Conservation (phyloP, 2,888 invertebrate species). For the Odontomyia ornata region DNA sequence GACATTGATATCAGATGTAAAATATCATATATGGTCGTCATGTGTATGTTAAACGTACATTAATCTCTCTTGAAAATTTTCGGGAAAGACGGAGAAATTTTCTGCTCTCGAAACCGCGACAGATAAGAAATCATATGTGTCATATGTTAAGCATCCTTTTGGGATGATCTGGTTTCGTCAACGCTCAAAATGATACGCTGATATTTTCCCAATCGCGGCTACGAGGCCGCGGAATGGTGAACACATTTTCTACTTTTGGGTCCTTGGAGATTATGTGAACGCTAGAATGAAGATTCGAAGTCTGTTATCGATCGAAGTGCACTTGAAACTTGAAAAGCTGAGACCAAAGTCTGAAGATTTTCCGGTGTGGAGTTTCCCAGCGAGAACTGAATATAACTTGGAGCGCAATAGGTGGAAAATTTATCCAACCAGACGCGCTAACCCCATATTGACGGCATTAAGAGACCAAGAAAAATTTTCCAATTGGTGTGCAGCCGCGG, state of each 20-base stretch:
- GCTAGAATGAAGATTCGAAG: background rate
- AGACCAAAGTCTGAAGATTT: background rate
- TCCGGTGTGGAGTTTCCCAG: background rate
- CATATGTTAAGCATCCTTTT: conserved; percentile 37
- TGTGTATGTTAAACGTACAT: background rate
- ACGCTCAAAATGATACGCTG: background rate
- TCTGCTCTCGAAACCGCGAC: background rate
- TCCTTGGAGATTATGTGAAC: conserved; percentile 29
- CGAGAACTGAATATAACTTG: background rate
- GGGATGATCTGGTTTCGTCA: background rate
- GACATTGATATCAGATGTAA: conserved; percentile 29
- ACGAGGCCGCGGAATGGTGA: background rate
- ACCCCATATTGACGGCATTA: no score
- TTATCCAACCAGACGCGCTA: no score
- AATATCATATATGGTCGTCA: background rate
- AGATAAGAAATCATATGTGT: background rate
- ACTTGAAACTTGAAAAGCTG: conserved; percentile 22
- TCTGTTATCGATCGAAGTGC: background rate
- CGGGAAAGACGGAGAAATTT: conserved; percentile 11
- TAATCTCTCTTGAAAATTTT: background rate
- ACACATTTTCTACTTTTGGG: conserved; percentile 27
- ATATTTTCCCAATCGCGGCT: conserved; percentile 3
- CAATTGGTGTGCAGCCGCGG: background rate
- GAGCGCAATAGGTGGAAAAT: no score
- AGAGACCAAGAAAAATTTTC: background rate